phyloP scores from a whole-genome alignment of 2,797 vertebrate species.

The Artibeus jamaicensis region DNA sequence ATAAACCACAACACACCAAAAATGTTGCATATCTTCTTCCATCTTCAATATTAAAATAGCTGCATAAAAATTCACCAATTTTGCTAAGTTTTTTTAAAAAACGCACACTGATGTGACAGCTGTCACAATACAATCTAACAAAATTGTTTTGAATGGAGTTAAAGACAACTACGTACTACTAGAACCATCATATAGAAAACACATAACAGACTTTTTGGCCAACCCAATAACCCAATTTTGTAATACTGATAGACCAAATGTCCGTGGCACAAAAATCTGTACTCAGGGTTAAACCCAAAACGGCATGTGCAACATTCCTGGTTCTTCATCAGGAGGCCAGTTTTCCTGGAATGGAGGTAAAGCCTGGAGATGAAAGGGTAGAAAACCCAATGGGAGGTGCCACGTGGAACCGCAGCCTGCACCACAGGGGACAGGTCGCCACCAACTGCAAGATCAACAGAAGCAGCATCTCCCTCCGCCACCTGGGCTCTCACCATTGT shows the following conservation, averaged over 20 bases:
- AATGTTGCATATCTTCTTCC: too few species aligned
- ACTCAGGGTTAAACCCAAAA: neutral
- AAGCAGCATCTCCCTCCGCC: neutral
- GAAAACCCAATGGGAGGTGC: neutral
- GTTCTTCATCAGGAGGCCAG: neutral
- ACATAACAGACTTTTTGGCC: neutral
- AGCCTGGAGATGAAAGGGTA: neutral
- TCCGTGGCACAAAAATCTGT: neutral
- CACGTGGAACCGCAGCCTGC: too few species aligned
- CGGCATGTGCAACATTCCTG: neutral
- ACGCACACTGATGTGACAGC: neutral
- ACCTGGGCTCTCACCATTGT: neutral
- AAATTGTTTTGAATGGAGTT: neutral
- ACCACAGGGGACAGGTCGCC: rapidly evolving
- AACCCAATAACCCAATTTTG: neutral
- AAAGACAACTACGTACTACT: neutral
- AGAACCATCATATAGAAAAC: neutral
- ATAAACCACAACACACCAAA: too few species aligned
- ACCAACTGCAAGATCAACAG: neutral
- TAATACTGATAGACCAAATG: neutral
- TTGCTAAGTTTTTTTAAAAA: neutral
- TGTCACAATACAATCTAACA: neutral
- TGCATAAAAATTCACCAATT: too few species aligned
- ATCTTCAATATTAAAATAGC: neutral
- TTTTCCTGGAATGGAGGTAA: neutral